These are phyloP conservation scores for Halictus ligatus DNA, from an alignment of 2,888 invertebrate genomes.

Conservation along the genomic window DNA sequence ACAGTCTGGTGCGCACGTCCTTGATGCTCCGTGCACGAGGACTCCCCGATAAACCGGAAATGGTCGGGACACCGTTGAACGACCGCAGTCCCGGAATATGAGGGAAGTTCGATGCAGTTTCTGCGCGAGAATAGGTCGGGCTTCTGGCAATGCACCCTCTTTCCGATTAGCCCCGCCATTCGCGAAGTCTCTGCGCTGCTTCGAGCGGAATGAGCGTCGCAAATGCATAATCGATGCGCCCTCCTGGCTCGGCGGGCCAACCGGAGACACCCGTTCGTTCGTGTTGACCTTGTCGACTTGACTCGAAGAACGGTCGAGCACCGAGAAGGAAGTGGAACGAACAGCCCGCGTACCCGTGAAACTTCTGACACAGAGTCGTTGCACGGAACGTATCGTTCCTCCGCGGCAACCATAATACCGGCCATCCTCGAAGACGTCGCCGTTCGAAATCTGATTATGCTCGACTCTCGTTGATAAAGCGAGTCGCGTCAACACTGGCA, in stretches of 20 bases:
- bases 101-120: slow-evolving; percentile 40
- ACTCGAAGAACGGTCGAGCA: slow-evolving; percentile 36
- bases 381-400: neutral
- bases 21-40: slow-evolving; percentile 26
- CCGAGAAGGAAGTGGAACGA: neutral
- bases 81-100: slow-evolving; percentile 5
- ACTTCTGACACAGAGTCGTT: neutral
- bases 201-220: slow-evolving; percentile 73
- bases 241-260: slow-evolving; percentile 60
- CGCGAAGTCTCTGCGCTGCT: slow-evolving; percentile 52
- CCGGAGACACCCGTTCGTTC: neutral
- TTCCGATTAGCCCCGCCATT: slow-evolving; percentile 61
- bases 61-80: slow-evolving; percentile 33
- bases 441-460: neutral
- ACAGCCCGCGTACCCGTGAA: neutral
- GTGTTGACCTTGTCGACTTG: slow-evolving; percentile 65
- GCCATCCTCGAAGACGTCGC: neutral
- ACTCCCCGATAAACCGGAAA: slow-evolving; percentile 39
- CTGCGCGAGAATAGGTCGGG: slow-evolving; percentile 3
- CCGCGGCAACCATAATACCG: neutral
- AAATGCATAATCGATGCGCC: slow-evolving; percentile 78
- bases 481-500: neutral
- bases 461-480: neutral
- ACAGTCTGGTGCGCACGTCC: neutral
- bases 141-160: slow-evolving; percentile 40